phyloP scores from a whole-genome alignment of 2,888 invertebrate species.

The Thera obeliscata region DNA sequence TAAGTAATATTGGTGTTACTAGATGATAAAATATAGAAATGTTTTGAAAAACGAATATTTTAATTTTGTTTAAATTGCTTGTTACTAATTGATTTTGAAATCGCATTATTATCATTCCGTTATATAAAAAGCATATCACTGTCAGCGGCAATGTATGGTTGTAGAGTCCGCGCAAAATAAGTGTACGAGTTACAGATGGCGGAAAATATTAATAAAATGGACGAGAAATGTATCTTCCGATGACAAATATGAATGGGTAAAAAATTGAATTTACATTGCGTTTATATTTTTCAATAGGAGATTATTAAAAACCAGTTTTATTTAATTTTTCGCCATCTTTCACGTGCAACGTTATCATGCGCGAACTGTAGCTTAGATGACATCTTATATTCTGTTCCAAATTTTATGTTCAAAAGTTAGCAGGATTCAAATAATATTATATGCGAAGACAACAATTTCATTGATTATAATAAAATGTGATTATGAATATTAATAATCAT shows the following conservation, averaged over 20 bases:
- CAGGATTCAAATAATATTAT: background rate
- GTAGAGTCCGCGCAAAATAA: no score
- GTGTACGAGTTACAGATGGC: no score
- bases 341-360: no score
- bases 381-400: slow-evolving; percentile 61
- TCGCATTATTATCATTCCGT: slow-evolving; percentile 71
- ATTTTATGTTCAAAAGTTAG: background rate
- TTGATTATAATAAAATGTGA: background rate
- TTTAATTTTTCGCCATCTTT: no score
- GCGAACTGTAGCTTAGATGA: slow-evolving; percentile 51
- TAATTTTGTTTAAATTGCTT: slow-evolving; percentile 53
- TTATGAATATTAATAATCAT: background rate
- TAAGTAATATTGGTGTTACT: slow-evolving; percentile 52
- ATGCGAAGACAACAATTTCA: background rate
- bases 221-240: no score
- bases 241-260: no score
- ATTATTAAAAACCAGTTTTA: no score
- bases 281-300: no score
- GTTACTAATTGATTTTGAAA: slow-evolving; percentile 55
- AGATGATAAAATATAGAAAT: slow-evolving; percentile 45
- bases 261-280: no score
- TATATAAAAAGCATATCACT: slow-evolving; percentile 73
- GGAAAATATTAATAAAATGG: no score
- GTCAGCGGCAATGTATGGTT: slow-evolving; percentile 56
- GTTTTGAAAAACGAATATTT: slow-evolving; percentile 45